These are phyloP conservation scores for Ophion ellenae DNA, from an alignment of 2,888 invertebrate species.

Conservation along the genomic window DNA sequence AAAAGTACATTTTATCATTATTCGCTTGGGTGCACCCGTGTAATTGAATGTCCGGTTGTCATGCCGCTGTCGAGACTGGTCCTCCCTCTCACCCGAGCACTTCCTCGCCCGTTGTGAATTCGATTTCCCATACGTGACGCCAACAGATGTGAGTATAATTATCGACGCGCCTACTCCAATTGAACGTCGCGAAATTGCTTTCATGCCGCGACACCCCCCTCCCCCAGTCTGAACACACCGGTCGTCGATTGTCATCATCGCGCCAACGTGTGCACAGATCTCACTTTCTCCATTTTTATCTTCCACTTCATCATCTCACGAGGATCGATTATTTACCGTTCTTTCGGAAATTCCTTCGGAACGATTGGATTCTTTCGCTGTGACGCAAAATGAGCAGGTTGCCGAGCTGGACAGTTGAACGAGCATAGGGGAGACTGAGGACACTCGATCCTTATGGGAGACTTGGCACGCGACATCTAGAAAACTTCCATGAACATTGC, in stretches of 20 bases:
- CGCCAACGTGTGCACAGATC: neutral
- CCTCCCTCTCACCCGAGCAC: conserved; percentile 19
- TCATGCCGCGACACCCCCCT: conserved; percentile 38
- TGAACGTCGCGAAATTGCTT: conserved; percentile 35
- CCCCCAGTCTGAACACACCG: neutral
- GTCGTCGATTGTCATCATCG: neutral
- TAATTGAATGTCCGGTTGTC: conserved; percentile 66
- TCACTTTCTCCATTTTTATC: neutral
- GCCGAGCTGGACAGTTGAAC: too few species aligned
- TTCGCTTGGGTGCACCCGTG: conserved; percentile 55
- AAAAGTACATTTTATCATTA: conserved; percentile 64
- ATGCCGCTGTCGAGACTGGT: conserved; percentile 47
- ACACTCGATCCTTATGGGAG: too few species aligned
- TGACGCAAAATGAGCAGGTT: too few species aligned
- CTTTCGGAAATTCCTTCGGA: too few species aligned
- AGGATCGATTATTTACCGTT: too few species aligned
- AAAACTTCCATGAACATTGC: too few species aligned
- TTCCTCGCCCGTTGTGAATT: neutral
- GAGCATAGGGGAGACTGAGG: too few species aligned
- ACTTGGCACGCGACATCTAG: too few species aligned
- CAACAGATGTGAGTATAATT: conserved; percentile 47
- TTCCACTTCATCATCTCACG: too few species aligned
- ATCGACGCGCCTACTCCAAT: conserved; percentile 49
- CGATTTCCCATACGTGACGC: conserved; percentile 28
- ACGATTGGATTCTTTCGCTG: too few species aligned